Evolutionary conservation across 2,888 invertebrate species (phyloP).

Genomic region (Crematogaster levior): DNA sequence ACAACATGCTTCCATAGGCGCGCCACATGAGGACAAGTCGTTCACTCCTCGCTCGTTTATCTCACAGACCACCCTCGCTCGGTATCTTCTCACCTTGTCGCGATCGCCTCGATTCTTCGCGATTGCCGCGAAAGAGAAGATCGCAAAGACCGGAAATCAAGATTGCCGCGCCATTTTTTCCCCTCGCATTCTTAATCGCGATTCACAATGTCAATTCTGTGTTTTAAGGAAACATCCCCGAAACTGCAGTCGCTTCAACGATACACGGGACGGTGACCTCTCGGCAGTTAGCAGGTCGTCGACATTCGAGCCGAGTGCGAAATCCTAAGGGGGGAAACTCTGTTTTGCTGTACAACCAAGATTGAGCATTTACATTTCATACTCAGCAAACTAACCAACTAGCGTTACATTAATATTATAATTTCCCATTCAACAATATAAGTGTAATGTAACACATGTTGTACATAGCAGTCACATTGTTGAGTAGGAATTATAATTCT

Average conservation of each 20-base stretch:
- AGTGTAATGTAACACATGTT: too few relatives aligned
- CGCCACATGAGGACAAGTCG: conserved; percentile 73
- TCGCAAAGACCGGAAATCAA: background rate
- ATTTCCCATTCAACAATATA: too few relatives aligned
- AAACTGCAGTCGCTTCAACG: background rate
- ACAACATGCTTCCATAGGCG: conserved; percentile 79
- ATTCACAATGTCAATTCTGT: background rate
- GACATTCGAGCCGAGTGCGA: background rate
- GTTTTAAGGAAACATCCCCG: background rate
- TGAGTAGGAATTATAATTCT: too few relatives aligned
- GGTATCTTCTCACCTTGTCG: conserved; percentile 50
- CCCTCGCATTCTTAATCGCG: background rate
- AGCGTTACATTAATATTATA: too few relatives aligned
- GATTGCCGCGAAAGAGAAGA: background rate
- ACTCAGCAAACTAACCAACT: too few relatives aligned
- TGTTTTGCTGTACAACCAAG: background rate
- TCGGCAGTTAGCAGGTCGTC: background rate
- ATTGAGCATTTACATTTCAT: background rate
- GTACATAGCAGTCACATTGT: too few relatives aligned
- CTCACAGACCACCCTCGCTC: conserved; percentile 65
- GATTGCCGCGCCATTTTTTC: background rate
- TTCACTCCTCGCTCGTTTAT: conserved; percentile 71
- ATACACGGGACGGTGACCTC: background rate
- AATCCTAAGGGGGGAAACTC: background rate
- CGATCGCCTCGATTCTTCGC: background rate